These are phyloP conservation scores for Amniataba percoides DNA, from an alignment of 2,797 vertebrate species.

Conservation along the genomic window DNA sequence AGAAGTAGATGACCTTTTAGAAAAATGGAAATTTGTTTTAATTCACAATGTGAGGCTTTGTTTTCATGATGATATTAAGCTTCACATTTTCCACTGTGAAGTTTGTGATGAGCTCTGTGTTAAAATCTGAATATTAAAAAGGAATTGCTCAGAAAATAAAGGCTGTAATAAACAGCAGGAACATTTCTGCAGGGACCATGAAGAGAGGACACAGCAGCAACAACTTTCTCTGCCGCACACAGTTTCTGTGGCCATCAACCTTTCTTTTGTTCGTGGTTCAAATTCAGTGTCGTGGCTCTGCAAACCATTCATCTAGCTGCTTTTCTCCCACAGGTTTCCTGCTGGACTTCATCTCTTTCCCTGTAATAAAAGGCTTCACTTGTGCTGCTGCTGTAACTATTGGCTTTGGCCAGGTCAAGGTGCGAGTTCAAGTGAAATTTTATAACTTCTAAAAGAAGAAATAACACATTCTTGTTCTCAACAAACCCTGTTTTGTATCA, in stretches of 20 bases:
- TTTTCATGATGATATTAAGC: not conserved
- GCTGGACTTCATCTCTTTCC: conserved; percentile 95
- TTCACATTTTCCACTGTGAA: not conserved
- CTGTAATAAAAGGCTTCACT: conserved; percentile 96
- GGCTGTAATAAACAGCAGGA: not conserved
- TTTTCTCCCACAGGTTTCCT: conserved; percentile 88
- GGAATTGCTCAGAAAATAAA: not conserved
- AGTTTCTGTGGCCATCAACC: not conserved
- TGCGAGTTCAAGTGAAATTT: conserved; percentile 64
- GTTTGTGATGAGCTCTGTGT: not conserved
- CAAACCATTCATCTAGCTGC: conserved; percentile 10
- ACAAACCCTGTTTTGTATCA: not conserved
- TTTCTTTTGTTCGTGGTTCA: not conserved
- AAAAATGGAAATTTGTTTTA: not conserved
- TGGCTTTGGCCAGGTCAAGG: conserved; percentile 94
- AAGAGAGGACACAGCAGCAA: too few relatives aligned
- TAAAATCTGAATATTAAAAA: not conserved
- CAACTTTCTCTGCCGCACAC: conserved; percentile 51
- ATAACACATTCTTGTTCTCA: not conserved
- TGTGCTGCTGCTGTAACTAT: conserved; percentile 94
- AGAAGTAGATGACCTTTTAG: not conserved
- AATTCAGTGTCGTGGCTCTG: not conserved
- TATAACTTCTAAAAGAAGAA: not conserved
- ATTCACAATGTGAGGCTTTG: conserved; percentile 7
- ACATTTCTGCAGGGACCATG: not conserved